Percentiles rank a stretch among this genome's conserved stretches.
Conservation (phyloP, 2,113 vertebrate genomes). For the Callopanchax toddi region DNA sequence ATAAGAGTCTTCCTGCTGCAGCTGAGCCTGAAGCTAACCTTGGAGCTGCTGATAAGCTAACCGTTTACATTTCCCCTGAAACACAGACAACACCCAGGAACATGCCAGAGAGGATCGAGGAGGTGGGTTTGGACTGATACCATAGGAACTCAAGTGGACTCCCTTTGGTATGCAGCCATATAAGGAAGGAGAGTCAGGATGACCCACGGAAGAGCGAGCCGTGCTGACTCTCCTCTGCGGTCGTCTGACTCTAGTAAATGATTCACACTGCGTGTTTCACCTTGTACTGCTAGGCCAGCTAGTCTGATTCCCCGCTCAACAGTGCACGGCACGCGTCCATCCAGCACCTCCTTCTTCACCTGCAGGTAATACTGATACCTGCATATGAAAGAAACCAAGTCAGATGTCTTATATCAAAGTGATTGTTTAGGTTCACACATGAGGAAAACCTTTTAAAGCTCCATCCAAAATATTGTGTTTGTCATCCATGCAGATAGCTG, state of each 20-base stretch:
- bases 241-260: constrained; percentile 40
- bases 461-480: too few species aligned
- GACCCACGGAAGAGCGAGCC: constrained; percentile 70
- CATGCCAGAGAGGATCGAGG: constrained; percentile 43
- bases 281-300: constrained; percentile 94
- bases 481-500: too few species aligned
- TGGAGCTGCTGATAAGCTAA: constrained; percentile 70
- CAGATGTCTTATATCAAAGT: not conserved
- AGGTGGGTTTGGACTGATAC: constrained; percentile 64
- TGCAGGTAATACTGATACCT: constrained; percentile 99
- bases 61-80: constrained; percentile 73
- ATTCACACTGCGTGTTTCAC: constrained; percentile 71
- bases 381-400: constrained; percentile 7
- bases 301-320: constrained; percentile 91
- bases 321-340: constrained; percentile 86
- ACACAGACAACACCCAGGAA: constrained; percentile 68
- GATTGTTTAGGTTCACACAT: too few species aligned
- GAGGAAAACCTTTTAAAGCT: too few species aligned
- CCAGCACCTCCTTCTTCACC: constrained; percentile 94
- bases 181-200: constrained; percentile 75
- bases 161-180: constrained; percentile 74
- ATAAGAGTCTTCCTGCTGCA: constrained; percentile 63
- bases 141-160: constrained; percentile 76
- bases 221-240: constrained; percentile 48
- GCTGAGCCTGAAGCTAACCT: constrained; percentile 60